A percentile compares a stretch with the other conserved stretches of the same genome.
These are phyloP conservation scores for Pristionchus arcanus DNA, from an alignment of 2,888 invertebrate species.

Conservation along the genomic window DNA sequence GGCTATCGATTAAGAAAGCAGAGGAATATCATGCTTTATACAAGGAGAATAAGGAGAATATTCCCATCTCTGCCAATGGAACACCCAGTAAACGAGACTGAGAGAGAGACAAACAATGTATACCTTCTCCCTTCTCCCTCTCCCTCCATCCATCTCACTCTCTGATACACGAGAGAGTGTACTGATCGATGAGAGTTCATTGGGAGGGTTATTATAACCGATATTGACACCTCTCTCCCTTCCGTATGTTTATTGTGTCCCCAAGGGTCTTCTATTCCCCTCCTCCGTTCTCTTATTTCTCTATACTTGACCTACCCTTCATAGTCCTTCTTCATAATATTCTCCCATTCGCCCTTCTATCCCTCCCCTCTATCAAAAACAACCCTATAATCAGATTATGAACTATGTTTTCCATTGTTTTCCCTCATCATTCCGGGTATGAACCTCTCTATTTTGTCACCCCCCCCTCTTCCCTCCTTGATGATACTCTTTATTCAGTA, in stretches of 20 bases:
- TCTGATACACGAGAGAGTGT: background rate
- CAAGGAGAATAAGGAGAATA: background rate
- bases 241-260: constrained; percentile 29
- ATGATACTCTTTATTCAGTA: constrained; percentile 10
- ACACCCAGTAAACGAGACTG: background rate
- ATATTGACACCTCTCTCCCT: constrained; percentile 18
- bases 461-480: background rate
- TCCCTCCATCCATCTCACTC: background rate
- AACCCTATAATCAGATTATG: background rate
- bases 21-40: constrained; percentile 50
- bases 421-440: background rate
- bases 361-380: background rate
- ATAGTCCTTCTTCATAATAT: background rate
- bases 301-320: background rate
- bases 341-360: background rate
- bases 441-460: background rate
- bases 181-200: background rate
- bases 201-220: background rate
- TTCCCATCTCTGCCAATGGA: background rate
- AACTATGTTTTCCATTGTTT: background rate
- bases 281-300: background rate
- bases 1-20: constrained; percentile 66
- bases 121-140: background rate
- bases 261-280: constrained; percentile 1
- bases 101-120: background rate